Evolutionary conservation across 1,140 invertebrate species (phyloP), one percentile per base, ranked within the genome.

Genomic region (Plectrocnemia conspersa): DNA sequence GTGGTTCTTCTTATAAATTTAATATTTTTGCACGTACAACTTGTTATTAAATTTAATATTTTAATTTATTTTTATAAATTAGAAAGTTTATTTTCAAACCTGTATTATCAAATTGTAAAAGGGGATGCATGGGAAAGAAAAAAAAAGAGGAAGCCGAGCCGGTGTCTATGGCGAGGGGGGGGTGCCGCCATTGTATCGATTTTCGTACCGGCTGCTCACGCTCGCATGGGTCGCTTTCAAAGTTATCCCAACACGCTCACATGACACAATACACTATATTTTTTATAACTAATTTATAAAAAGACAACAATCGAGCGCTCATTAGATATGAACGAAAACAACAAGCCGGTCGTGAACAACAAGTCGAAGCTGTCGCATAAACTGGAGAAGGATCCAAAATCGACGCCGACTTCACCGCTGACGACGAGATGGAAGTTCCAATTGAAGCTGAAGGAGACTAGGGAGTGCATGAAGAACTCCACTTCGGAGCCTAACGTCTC

Each of bases 401-500:
- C 58, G 32, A 60, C 58, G n/a, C 58, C 58, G 35, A 60, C 58
- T 13, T 60, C 58, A n/a, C 58, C 58, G 5, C 33, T 59, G 38
- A 55, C 58, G 27, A 36, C 47, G 42, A 36, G 58, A n/a, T 47
- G 58, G 53, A 59, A 52, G 54, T 59, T 59, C 41, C 47, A 49
- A 16, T 40, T 47, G 18, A 55, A 55, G 27, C 32, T 15, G 11
- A 35, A 13, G 38, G 11, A 18, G 11, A 10, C 11, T 2, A 19
- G 38, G 38, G 11, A 18, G 38, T 3, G 2, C 38, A 16, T 61
- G 18, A 61, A 61, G 44, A 61, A 54, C 29, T 61, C 59, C 11
- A 24, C 59, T 16, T 61, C 59, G 13, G 59, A 61, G 46, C 59
- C 59, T 32, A 57, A 61, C 33, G 59, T 61, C 11, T 61, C 50